A percentile compares a stretch with the other conserved stretches of the same genome.
These are phyloP conservation scores for Phymatocera aterrima DNA, from an alignment of 2,888 invertebrate species.

Conservation along the genomic window DNA sequence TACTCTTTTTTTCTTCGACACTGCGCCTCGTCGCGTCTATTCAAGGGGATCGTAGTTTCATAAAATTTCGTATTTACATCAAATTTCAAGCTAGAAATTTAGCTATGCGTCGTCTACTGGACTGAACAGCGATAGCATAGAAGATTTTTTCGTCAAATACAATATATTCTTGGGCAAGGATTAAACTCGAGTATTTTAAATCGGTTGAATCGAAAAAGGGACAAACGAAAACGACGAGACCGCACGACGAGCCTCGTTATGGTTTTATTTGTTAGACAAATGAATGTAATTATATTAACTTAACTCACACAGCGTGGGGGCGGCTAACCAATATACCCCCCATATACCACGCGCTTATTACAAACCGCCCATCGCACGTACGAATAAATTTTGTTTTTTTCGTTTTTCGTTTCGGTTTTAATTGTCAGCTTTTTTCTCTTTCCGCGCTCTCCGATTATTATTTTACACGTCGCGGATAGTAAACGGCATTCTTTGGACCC, in stretches of 20 bases:
- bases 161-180: too few relatives aligned
- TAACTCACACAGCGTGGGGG: constrained; percentile 51
- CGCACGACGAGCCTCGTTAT: constrained; percentile 26
- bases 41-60: too few relatives aligned
- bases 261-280: constrained; percentile 48
- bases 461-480: background rate
- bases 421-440: background rate
- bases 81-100: too few relatives aligned
- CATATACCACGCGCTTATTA: constrained; percentile 49
- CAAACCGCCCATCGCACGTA: constrained; percentile 25
- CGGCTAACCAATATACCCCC: constrained; percentile 54
- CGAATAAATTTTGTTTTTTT: background rate
- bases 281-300: constrained; percentile 53
- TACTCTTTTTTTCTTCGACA: background rate
- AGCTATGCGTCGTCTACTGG: too few relatives aligned
- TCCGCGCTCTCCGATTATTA: too few relatives aligned
- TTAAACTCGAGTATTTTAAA: too few relatives aligned
- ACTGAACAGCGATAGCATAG: too few relatives aligned
- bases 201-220: background rate
- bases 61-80: too few relatives aligned
- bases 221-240: background rate
- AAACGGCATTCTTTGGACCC: background rate
- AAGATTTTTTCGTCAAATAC: too few relatives aligned
- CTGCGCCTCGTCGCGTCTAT: too few relatives aligned
- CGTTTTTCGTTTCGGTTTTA: background rate